Evolutionary conservation across 2,888 invertebrate species (phyloP).

Genomic region (Icerya purchasi): DNA sequence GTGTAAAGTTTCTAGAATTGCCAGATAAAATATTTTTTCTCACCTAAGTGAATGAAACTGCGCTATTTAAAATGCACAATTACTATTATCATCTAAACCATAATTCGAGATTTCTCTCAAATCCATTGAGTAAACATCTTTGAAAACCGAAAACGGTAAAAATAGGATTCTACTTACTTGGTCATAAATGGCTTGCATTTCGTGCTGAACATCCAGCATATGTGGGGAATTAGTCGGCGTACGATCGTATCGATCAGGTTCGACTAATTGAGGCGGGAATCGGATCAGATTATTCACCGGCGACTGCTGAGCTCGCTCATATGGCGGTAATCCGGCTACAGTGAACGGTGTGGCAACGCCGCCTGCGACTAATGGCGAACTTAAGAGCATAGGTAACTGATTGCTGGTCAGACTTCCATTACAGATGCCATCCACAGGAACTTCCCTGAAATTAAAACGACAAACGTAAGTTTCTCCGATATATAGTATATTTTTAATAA

Average conservation of each 20-base stretch:
- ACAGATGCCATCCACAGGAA: constrained; percentile 8
- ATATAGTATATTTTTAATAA: too few species aligned
- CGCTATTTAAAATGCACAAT: too few species aligned
- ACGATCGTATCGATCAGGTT: neutral
- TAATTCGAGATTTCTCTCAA: too few species aligned
- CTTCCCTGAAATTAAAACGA: too few species aligned
- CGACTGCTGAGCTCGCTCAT: constrained; percentile 12
- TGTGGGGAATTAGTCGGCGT: constrained; percentile 12
- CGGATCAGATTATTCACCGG: constrained; percentile 14
- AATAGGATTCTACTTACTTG: constrained; percentile 16
- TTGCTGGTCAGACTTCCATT: constrained; percentile 5
- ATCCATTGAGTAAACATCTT: too few species aligned
- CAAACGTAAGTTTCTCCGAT: too few species aligned
- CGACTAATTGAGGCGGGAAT: constrained; percentile 13
- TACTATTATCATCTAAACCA: too few species aligned
- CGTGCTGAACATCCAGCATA: constrained; percentile 17
- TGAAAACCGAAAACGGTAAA: too few species aligned
- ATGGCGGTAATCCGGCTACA: constrained; percentile 11
- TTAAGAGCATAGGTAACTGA: constrained; percentile 5
- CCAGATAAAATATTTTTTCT: too few species aligned
- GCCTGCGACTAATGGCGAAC: constrained; percentile 9
- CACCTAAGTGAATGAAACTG: too few species aligned
- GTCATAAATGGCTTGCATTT: constrained; percentile 15
- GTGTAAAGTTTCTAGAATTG: too few species aligned
- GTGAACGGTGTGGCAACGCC: constrained; percentile 12